These are phyloP conservation scores for Umimayanthus chanpuru DNA, from an alignment of 92 coral and sea anemone species.

Conservation along the genomic window DNA sequence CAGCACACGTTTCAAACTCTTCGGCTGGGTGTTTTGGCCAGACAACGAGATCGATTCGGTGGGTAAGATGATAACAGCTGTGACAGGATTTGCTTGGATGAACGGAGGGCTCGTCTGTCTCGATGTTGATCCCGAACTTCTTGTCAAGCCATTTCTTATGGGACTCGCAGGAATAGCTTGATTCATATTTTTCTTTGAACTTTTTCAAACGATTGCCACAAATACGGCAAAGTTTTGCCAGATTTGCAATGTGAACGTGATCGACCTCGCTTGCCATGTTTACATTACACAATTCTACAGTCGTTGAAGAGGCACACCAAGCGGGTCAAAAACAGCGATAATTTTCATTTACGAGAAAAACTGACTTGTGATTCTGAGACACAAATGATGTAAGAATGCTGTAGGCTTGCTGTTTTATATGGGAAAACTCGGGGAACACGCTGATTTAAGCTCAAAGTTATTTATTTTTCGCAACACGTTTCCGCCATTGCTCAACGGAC, in stretches of 20 bases:
- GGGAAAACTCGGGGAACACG: conserved; percentile 4
- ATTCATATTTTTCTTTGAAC: conserved; percentile 3
- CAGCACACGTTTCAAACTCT: background rate
- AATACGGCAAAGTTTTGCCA: background rate
- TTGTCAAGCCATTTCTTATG: background rate
- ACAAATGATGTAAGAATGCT: conserved; percentile 7
- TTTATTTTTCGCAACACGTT: conserved; percentile 11
- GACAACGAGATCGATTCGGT: background rate
- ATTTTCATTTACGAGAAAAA: conserved; percentile 32
- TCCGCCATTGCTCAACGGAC: conserved; percentile 6
- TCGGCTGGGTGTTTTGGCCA: background rate
- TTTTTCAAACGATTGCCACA: background rate
- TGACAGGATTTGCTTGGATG: conserved; percentile 1
- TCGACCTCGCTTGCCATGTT: conserved; percentile 2
- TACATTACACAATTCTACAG: background rate
- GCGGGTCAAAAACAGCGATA: background rate
- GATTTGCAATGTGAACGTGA: background rate
- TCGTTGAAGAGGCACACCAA: background rate
- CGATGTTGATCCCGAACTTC: background rate
- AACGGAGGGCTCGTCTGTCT: background rate
- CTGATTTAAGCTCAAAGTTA: background rate
- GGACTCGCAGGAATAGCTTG: background rate
- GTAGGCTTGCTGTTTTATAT: background rate
- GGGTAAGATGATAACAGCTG: background rate
- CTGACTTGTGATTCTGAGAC: background rate